phyloP scores from a whole-genome alignment of 2,888 invertebrate species.

The Sylvicola cinctus region DNA sequence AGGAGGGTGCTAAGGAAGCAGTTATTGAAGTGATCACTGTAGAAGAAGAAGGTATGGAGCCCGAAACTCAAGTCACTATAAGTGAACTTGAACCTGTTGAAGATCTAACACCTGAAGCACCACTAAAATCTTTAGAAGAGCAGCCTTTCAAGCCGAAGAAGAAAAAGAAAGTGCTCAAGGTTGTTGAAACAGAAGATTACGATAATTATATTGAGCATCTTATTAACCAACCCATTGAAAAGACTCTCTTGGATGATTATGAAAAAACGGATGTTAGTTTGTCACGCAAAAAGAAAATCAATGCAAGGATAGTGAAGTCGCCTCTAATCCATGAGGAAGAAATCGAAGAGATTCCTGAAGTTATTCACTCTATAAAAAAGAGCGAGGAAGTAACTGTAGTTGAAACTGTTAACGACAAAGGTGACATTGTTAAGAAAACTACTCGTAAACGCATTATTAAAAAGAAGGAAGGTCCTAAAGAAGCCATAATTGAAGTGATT shows the following conservation, averaged over 20 bases:
- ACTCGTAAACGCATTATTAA: constrained; percentile 21
- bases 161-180: constrained; percentile 4
- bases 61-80: constrained; percentile 25
- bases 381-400: not conserved
- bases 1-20: constrained; percentile 24
- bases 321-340: constrained; percentile 7
- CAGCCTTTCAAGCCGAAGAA: constrained; percentile 3
- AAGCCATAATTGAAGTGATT: constrained; percentile 10
- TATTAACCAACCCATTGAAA: constrained; percentile 20
- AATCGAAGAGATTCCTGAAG: not conserved
- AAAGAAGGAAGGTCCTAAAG: constrained; percentile 17
- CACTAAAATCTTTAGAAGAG: too few species aligned
- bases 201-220: constrained; percentile 17
- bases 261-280: not conserved
- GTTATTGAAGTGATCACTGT: constrained; percentile 23
- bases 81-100: constrained; percentile 18
- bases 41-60: constrained; percentile 22
- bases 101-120: constrained; percentile 9
- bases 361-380: not conserved
- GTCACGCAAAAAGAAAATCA: constrained; percentile 10
- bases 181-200: constrained; percentile 12
- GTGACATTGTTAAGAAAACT: constrained; percentile 1
- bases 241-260: constrained; percentile 6
- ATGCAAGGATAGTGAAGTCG: not conserved
- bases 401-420: constrained; percentile 6